Conservation (phyloP, 1,140 invertebrate species). For the Pogonomyrmex californicus region DNA sequence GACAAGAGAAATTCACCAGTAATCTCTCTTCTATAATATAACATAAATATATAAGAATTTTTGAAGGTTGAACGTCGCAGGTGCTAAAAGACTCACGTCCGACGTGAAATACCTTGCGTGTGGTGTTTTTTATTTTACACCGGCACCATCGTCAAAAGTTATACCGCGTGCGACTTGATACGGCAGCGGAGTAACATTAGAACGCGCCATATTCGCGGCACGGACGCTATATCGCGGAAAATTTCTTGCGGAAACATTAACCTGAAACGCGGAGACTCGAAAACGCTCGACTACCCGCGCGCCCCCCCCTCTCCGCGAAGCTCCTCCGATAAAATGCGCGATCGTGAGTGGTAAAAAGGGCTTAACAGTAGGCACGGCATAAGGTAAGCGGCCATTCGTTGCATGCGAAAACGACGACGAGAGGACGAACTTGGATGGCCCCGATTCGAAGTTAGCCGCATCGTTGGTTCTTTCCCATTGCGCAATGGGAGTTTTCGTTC, state of each 20-base stretch:
- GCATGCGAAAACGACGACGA: conserved; percentile 14
- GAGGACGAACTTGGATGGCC: not conserved
- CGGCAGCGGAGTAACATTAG: not conserved
- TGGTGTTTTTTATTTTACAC: not conserved
- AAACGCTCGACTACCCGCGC: not conserved
- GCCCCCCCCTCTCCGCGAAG: conserved; percentile 3
- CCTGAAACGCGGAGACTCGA: not conserved
- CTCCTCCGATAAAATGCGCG: conserved; percentile 41
- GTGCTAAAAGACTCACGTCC: not conserved
- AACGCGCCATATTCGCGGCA: not conserved
- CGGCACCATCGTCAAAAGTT: not conserved
- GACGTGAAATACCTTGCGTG: not conserved
- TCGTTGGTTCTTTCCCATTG: conserved; percentile 14
- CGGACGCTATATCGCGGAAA: not conserved
- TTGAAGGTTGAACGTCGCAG: not conserved
- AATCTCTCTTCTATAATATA: not conserved
- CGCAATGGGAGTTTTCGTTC: conserved; percentile 31
- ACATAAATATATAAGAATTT: not conserved
- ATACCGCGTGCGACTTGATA: not conserved
- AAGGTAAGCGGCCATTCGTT: conserved; percentile 24
- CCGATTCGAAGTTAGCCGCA: conserved; percentile 9
- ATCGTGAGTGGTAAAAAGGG: conserved; percentile 43
- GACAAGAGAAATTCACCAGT: not conserved
- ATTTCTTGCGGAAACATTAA: not conserved
- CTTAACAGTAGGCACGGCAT: conserved; percentile 16